Evolutionary conservation across 2,113 vertebrate genomes (phyloP).

Genomic region (Nettapus auritus): DNA sequence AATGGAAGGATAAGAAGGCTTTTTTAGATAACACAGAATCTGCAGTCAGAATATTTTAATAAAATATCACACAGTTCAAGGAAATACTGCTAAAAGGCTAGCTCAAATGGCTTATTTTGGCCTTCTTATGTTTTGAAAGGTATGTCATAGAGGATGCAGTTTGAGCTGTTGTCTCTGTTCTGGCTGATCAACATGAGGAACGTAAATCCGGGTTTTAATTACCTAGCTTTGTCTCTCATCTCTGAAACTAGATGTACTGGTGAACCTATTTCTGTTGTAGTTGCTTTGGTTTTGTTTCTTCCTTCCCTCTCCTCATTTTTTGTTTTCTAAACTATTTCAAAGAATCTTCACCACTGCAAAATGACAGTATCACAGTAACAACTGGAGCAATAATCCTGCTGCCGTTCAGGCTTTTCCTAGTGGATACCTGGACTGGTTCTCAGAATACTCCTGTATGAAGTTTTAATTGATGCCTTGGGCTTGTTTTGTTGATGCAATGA

Average conservation of each 20-base stretch:
- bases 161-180: background rate
- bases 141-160: background rate
- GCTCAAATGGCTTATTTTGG: background rate
- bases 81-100: background rate
- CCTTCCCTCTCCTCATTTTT: background rate
- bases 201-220: background rate
- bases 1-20: background rate
- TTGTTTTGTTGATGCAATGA: background rate
- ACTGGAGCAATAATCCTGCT: background rate
- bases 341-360: background rate
- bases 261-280: background rate
- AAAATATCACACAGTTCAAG: background rate
- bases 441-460: accelerated
- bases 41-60: background rate
- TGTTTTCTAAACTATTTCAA: background rate
- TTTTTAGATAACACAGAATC: background rate
- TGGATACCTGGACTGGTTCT: background rate
- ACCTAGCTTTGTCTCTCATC: background rate
- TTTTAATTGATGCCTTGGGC: background rate
- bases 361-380: background rate
- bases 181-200: background rate
- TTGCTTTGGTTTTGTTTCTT: background rate
- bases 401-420: background rate
- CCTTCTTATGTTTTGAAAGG: background rate
- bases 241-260: background rate